Base-by-base conservation (phyloP, 2,113 vertebrate genomes). In the Myocastor coypus region DNA sequence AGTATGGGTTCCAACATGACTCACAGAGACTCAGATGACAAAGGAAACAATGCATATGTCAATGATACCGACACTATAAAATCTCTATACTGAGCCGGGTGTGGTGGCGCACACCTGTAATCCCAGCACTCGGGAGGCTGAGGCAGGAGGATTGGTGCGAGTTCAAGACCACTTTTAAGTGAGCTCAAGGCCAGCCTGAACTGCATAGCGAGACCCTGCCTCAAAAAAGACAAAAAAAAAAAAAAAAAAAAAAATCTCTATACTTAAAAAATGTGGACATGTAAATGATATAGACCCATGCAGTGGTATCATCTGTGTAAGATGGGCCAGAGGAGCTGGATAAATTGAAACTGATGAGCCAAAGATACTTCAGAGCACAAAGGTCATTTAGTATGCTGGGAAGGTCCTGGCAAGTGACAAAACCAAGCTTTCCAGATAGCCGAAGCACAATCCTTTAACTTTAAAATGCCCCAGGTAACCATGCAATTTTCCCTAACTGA, bases 21-120 rank as follows among this genome's bases (percentile, higher is more conserved):
- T 83, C 77, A 95, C 28, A 6, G 28, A 96, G 64, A 98, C 98
- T 46, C 1, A 73, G 91, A 91, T 97, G 97, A 95, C 98, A 6
- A 98, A 97, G 98, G 98, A 32, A 98, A 95, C 71, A 98, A 97
- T 82, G 98, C 97, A 91, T 97, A 93, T 55, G 97, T 98, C 40
- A 98, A 96, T 94, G 98, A 55, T 40, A 17, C 1, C 12, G 82
- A 75, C 17, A 7, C 22, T 28, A 50, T 0, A 57, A n/a, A 91
- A 98, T 97, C 98, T 59, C 97, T 98, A 3, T 0, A 20, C 3
- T 26, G n/a, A n/a, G n/a, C n/a, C n/a, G n/a, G n/a, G n/a, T n/a
- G n/a, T n/a, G n/a, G n/a, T n/a, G n/a, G n/a, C n/a, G n/a, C n/a
- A n/a, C n/a, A n/a, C n/a, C n/a, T n/a, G n/a, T n/a, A n/a, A n/a